Conservation (phyloP, 2,888 invertebrate genomes). For the Monochamus alternatus region DNA sequence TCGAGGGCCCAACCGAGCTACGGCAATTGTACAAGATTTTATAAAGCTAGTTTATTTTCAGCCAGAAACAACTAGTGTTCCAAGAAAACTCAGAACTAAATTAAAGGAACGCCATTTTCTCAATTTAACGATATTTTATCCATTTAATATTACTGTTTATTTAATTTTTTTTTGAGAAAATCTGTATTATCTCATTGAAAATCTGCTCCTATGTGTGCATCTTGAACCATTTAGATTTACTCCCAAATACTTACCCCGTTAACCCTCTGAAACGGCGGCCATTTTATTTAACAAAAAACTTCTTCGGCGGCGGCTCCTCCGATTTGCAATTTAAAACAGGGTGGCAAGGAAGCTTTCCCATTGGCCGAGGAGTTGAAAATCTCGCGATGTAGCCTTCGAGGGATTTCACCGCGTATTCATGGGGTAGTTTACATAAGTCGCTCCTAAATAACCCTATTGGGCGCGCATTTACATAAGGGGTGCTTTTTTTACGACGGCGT, state of each 20-base stretch:
- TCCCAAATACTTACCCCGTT: background rate
- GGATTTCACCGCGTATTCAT: conserved; percentile 44
- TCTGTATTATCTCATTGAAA: too few relatives aligned
- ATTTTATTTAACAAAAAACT: conserved; percentile 7
- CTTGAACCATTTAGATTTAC: too few relatives aligned
- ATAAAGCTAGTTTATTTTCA: too few relatives aligned
- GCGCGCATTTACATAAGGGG: conserved; percentile 61
- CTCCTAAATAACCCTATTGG: conserved; percentile 56
- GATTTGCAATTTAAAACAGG: conserved; percentile 67
- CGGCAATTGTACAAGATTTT: too few relatives aligned
- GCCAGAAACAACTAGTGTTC: too few relatives aligned
- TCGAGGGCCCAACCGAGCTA: too few relatives aligned
- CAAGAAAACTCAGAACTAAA: too few relatives aligned
- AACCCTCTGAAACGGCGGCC: background rate
- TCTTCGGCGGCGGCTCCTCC: conserved; percentile 29
- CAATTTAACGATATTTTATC: too few relatives aligned
- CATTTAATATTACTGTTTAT: too few relatives aligned
- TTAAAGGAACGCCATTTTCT: too few relatives aligned
- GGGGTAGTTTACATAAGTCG: conserved; percentile 59
- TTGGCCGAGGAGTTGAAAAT: conserved; percentile 63
- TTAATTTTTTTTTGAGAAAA: too few relatives aligned
- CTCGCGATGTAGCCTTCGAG: conserved; percentile 42
- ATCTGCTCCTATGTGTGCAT: too few relatives aligned
- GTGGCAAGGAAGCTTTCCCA: conserved; percentile 51
- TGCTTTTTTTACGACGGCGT: conserved; percentile 50